These are phyloP conservation scores for Microctonus brassicae DNA, from an alignment of 2,888 invertebrate species.

Conservation along the genomic window DNA sequence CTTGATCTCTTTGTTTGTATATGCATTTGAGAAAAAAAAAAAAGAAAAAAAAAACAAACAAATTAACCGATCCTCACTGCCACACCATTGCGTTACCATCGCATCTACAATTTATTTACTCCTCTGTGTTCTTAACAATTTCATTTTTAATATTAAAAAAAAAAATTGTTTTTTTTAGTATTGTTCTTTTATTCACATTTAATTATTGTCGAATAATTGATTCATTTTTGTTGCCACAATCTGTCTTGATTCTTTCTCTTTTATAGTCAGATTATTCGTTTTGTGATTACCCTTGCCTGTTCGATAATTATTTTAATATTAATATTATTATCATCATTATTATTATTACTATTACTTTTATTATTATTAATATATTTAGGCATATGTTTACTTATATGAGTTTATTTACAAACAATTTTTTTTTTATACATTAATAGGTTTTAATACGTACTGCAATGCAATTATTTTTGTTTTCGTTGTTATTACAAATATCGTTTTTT, in stretches of 20 bases:
- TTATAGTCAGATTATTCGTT: neutral
- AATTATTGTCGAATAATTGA: neutral
- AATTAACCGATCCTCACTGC: slow-evolving; percentile 1
- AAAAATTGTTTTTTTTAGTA: neutral
- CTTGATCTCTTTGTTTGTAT: slow-evolving; percentile 63
- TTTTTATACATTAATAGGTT: neutral
- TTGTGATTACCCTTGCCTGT: slow-evolving; percentile 5
- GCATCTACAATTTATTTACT: slow-evolving; percentile 4
- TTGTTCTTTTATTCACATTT: neutral
- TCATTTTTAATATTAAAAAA: neutral
- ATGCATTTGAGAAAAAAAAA: slow-evolving; percentile 52
- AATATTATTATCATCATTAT: no score
- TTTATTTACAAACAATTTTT: neutral
- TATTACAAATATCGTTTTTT: neutral
- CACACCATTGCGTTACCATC: slow-evolving; percentile 10
- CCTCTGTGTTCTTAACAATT: neutral
- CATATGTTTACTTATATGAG: neutral
- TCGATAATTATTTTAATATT: neutral
- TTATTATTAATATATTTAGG: neutral
- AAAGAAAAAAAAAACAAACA: neutral
- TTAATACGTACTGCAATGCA: neutral
- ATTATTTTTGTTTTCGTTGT: neutral
- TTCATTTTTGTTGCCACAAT: neutral
- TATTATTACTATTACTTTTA: no score
- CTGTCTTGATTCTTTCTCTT: neutral